These are phyloP conservation scores for Lordiphosa mommai DNA, from an alignment of 1,140 invertebrate species.

Conservation along the genomic window DNA sequence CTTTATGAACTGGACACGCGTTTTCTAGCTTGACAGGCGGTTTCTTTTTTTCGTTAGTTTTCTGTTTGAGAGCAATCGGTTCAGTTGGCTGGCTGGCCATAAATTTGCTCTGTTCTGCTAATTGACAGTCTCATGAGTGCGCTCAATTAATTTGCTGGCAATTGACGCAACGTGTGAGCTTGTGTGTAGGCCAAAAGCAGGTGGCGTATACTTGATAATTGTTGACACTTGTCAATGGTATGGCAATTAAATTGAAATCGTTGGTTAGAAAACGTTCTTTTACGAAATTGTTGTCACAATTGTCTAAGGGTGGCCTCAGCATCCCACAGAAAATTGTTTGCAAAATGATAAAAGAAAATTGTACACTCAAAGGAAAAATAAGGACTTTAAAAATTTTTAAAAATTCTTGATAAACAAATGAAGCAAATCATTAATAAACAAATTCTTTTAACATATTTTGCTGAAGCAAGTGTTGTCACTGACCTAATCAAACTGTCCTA, in stretches of 20 bases:
- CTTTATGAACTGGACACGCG: constrained; percentile 48
- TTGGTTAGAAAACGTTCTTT: not conserved
- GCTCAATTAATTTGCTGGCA: constrained; percentile 68
- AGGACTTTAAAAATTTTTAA: too few species aligned
- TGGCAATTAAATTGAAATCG: constrained; percentile 39
- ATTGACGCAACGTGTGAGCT: constrained; percentile 58
- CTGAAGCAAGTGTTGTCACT: too few species aligned
- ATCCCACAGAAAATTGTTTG: too few species aligned
- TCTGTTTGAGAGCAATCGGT: constrained; percentile 1
- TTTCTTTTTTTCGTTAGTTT: constrained; percentile 18
- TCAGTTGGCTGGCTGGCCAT: constrained; percentile 21
- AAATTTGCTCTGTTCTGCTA: constrained; percentile 60
- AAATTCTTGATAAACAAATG: too few species aligned
- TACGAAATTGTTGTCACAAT: too few species aligned
- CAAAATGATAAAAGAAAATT: too few species aligned
- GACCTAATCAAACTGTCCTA: too few species aligned
- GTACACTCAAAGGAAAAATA: too few species aligned
- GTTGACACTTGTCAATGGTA: constrained; percentile 60
- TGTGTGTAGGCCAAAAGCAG: constrained; percentile 17
- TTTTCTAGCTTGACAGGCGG: constrained; percentile 22
- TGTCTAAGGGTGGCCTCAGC: too few species aligned
- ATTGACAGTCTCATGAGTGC: constrained; percentile 70
- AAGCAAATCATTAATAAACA: too few species aligned
- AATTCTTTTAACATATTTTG: too few species aligned
- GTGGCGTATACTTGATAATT: constrained; percentile 77